Conservation (phyloP, 2,113 vertebrate genomes). For the Ptyas mucosa region DNA sequence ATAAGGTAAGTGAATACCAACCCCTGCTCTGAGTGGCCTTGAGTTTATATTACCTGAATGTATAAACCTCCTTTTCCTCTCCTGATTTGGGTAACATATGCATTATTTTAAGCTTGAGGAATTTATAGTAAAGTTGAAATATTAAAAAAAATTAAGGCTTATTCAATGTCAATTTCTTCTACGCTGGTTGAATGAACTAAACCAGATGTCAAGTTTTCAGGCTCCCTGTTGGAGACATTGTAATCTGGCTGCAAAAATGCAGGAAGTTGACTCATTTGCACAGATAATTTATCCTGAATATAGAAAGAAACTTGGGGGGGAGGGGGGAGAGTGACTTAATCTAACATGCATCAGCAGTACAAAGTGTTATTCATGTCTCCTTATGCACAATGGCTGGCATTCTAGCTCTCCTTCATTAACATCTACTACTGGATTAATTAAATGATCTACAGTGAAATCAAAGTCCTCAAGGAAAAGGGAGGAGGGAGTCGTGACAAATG, state of each 20-base stretch:
- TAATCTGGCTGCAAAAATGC: constrained; percentile 33
- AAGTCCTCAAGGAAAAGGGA: constrained; percentile 19
- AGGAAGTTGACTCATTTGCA: constrained; percentile 34
- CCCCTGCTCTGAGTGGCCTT: not conserved
- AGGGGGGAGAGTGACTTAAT: constrained; percentile 26
- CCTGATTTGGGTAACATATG: not conserved
- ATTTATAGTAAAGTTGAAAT: not conserved
- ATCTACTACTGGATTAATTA: constrained; percentile 47
- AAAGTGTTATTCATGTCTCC: constrained; percentile 15
- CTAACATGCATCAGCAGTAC: constrained; percentile 41
- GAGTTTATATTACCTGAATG: not conserved
- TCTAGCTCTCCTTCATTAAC: constrained; percentile 39
- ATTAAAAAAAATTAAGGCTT: not conserved
- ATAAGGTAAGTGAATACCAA: too few relatives aligned
- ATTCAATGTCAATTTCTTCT: constrained; percentile 32
- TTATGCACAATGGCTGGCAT: constrained; percentile 33
- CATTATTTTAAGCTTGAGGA: constrained; percentile 15
- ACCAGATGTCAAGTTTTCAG: constrained; percentile 43
- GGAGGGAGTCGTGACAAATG: not conserved
- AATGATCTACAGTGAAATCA: constrained; percentile 49
- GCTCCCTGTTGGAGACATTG: constrained; percentile 33
- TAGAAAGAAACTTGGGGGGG: constrained; percentile 41
- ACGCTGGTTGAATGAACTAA: constrained; percentile 29
- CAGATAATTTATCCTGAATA: constrained; percentile 47
- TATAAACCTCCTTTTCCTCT: not conserved